Base-by-base conservation (phyloP, 37 sponge, comb jelly and placozoan genomes). In the Ianthella basta region DNA sequence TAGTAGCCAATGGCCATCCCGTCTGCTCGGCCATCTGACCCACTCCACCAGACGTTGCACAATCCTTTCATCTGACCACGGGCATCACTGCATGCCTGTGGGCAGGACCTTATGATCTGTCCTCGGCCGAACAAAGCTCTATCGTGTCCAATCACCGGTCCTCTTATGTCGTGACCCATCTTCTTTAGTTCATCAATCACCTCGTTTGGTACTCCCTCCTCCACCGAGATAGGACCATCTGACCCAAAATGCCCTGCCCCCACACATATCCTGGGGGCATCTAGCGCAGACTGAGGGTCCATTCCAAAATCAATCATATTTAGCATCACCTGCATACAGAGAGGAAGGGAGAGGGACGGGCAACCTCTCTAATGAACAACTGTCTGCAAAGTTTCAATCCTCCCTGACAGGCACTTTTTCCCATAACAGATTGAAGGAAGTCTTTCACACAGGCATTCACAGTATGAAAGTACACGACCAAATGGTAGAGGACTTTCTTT, bases 241-340 rank as follows among this genome's bases (percentile, higher is more conserved):
- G 69, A 13, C 39, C 72, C 81, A 15, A 69, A 24, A 33, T 81
- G 23, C 21, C 80, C 87, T 14, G 81, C 59, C 2, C 86, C 73
- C 27, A 95, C 82, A 67, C 93, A 95, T 66, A 95, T 86, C 32
- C 92, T 56, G 0, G 95, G 88, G 18, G 85, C 87, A 64, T 95
- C 93, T 60, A 95, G 72, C 20, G 95, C 95, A 35, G 81, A 63
- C 44, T 95, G 95, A 15, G 95, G 95, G 84, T 95, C 87, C 95
- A 95, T 95, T 30, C 84, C 86, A 55, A 83, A 91, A 66, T 95
- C 95, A 10, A 95, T 83, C 95, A 95, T 95, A 74, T 95, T 95
- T 44, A 95, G 70, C 30, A 95, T 72, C 13, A 95, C 95, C 95
- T 95, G 57, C 25, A 36, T 29, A 5, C 15, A 66, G 5, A 33